Evolutionary conservation across 1,140 invertebrate species (phyloP), one percentile per base, ranked within the genome.

Genomic region (Penaeus chinensis): DNA sequence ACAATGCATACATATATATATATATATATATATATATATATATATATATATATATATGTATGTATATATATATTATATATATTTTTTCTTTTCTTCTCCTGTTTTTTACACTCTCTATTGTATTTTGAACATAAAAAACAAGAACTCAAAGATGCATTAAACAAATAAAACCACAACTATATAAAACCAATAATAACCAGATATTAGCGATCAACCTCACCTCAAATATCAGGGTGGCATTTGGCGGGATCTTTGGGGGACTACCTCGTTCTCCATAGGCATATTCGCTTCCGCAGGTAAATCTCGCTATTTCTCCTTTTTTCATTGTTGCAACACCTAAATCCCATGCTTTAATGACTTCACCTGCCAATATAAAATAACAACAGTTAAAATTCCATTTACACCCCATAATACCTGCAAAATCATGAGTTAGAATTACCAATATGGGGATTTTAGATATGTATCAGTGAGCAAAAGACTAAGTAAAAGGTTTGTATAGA

Each of bases 281-380:
- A 93, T 98, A 99, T 86, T 98, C 95, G 10, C 98, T 94, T 89
- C 95, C 94, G 93, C 97, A 98, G 2, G 95, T 97, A n/a, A 99
- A 92, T 60, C 95, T 93, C 66, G 96, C 95, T 60, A 96, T 92
- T 93, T 99, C 98, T 0, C 97, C 97, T 91, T 96, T 96, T 92
- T 96, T 97, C 98, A 99, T 99, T 0, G 96, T 96, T 0, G 96
- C 95, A 11, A 99, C 95, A 80, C 97, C 98, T 89, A 97, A 94
- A 91, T 99, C 98, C 96, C 98, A 99, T 93, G 95, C 98, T 94
- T 97, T 97, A 86, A 99, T 98, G 1, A 99, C 97, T 90, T 92
- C 92, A 4, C 94, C 95, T 95, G 88, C 16, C 90, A 91, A 89
- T 27, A 20, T 71, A 69, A 47, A 89, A 89, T 78, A 37, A 27